Percentiles rank a stretch among this genome's conserved stretches.
These are phyloP conservation scores for Brienomyrus longianalis DNA, from an alignment of 2,113 vertebrate genomes.

Conservation along the genomic window DNA sequence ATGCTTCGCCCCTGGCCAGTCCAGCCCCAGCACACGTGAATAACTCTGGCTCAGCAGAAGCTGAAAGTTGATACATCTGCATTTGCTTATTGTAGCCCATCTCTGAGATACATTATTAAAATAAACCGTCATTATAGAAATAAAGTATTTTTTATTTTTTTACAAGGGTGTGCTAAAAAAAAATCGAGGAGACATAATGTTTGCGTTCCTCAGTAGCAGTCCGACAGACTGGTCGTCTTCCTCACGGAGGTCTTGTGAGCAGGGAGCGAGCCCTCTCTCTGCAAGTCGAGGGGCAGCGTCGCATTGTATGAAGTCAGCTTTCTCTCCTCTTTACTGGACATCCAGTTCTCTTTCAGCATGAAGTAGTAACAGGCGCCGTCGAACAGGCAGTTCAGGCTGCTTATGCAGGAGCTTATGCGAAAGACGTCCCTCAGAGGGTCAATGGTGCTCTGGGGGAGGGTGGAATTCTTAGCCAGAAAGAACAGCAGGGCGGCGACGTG, in stretches of 20 bases:
- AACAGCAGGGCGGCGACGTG: constrained; percentile 48
- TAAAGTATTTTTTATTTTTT: not conserved
- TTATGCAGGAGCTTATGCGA: constrained; percentile 54
- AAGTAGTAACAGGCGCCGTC: constrained; percentile 61
- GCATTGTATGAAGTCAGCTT: not conserved
- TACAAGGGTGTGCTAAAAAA: not conserved
- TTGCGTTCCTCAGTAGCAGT: not conserved
- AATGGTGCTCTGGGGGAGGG: not conserved
- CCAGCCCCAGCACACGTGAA: not conserved
- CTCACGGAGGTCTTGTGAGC: not conserved
- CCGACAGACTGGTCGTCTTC: not conserved
- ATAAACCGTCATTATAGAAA: not conserved
- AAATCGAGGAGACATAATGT: not conserved
- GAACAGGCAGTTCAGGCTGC: constrained; percentile 60
- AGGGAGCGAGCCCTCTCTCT: not conserved
- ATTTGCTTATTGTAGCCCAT: not conserved
- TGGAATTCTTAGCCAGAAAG: constrained; percentile 45
- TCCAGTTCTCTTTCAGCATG: constrained; percentile 57
- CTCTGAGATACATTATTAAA: not conserved
- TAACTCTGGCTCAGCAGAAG: not conserved
- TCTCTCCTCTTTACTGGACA: constrained; percentile 19
- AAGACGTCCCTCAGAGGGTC: constrained; percentile 32
- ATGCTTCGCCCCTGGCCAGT: no score
- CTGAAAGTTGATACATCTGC: not conserved
- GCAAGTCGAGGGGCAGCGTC: not conserved